Conservation (phyloP, 2,888 invertebrate species). For the Cylindroiulus punctatus region DNA sequence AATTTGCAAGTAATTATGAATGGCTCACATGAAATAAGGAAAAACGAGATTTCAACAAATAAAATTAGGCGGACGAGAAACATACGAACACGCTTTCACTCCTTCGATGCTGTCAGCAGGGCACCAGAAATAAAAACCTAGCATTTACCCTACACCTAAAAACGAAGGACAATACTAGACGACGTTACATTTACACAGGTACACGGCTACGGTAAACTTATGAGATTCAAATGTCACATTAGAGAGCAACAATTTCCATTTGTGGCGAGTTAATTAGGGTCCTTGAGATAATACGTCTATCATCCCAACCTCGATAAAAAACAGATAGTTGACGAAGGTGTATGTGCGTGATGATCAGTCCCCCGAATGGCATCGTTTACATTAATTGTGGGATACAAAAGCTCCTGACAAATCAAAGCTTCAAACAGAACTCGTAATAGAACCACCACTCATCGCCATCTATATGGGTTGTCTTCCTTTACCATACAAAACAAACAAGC, state of each 20-base stretch:
- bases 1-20: neutral
- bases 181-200: slow-evolving; percentile 8
- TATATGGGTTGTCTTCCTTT: neutral
- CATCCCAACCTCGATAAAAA: neutral
- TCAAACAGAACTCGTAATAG: neutral
- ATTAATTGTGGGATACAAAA: neutral
- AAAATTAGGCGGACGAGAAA: neutral
- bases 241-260: slow-evolving; percentile 27
- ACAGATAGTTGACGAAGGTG: neutral
- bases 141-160: slow-evolving; percentile 43
- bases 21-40: neutral
- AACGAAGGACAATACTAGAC: slow-evolving; percentile 7
- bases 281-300: neutral
- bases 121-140: slow-evolving; percentile 32
- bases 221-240: slow-evolving; percentile 43
- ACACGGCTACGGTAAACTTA: slow-evolving; percentile 13
- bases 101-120: neutral
- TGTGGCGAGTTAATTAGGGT: neutral
- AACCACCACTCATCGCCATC: neutral
- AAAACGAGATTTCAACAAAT: slow-evolving; percentile 26
- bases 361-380: neutral
- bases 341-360: slow-evolving; percentile 37
- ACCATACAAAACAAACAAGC: neutral
- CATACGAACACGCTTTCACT: neutral
- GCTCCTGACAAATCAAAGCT: neutral